Evolutionary conservation across 2,888 invertebrate species (phyloP).

Genomic region (Alloscopus bannaensis): DNA sequence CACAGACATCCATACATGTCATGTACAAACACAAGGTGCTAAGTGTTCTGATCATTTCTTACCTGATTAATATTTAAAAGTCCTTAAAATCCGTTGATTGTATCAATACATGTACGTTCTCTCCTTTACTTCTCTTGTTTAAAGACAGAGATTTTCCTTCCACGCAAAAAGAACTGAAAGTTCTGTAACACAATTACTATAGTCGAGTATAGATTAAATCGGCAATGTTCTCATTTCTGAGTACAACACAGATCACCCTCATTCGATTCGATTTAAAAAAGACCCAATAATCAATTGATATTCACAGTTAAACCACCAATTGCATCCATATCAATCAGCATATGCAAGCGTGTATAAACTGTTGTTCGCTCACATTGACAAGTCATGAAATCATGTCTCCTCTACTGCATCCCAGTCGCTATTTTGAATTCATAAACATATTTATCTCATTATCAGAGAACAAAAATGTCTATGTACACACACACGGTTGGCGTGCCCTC

Average conservation of each 20-base stretch:
- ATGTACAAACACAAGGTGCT: too few species aligned
- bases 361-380: conserved; percentile 10
- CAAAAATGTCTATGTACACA: neutral
- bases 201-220: conserved; percentile 51
- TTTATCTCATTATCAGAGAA: neutral
- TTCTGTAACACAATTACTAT: conserved; percentile 54
- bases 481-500: conserved; percentile 5
- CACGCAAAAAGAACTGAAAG: too few species aligned
- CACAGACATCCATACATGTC: too few species aligned
- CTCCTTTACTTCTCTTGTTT: too few species aligned
- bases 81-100: too few species aligned
- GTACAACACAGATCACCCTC: conserved; percentile 7
- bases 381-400: conserved; percentile 54
- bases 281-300: conserved; percentile 45
- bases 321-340: neutral
- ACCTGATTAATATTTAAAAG: too few species aligned
- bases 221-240: conserved; percentile 48
- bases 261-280: conserved; percentile 21
- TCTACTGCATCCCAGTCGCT: conserved; percentile 4
- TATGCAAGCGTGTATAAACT: conserved; percentile 9
- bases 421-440: too few species aligned
- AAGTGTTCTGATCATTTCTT: conserved; percentile 26
- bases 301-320: conserved; percentile 17
- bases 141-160: too few species aligned
- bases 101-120: too few species aligned